phyloP scores from a whole-genome alignment of 2,113 vertebrate genomes.

The Marcusenius ussheri region DNA sequence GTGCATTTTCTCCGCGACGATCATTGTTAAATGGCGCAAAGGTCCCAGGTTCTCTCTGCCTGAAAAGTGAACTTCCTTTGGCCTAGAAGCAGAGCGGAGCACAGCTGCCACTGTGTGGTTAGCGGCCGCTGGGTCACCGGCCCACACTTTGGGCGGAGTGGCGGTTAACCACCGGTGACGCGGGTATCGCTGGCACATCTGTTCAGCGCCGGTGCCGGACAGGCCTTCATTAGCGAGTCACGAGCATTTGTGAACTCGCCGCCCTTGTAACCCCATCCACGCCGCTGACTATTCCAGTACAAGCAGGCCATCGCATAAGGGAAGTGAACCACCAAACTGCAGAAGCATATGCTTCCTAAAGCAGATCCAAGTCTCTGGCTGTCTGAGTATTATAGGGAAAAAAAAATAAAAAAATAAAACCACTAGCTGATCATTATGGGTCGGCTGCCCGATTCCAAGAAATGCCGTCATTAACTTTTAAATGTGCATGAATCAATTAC shows the following conservation, averaged over 20 bases:
- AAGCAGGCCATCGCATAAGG: not conserved
- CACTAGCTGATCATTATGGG: not conserved
- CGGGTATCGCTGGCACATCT: not conserved
- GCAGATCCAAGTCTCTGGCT: not conserved
- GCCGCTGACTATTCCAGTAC: not conserved
- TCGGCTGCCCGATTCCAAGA: not conserved
- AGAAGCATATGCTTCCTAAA: not conserved
- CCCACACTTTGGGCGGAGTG: not conserved
- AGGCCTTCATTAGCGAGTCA: not conserved
- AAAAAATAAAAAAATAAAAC: not conserved
- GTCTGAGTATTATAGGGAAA: not conserved
- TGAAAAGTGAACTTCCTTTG: not conserved
- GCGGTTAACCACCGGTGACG: not conserved
- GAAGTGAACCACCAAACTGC: too few species aligned
- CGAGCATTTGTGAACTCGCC: not conserved
- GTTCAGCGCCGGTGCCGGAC: not conserved
- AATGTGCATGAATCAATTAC: not conserved
- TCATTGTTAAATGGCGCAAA: not conserved
- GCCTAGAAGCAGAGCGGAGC: not conserved
- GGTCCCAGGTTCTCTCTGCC: not conserved
- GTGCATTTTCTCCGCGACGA: not conserved
- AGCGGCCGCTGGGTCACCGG: not conserved
- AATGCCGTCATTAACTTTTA: slow-evolving; percentile 2
- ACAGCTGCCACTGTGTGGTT: not conserved
- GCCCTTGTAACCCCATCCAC: not conserved